Base-by-base conservation (phyloP, 2,888 invertebrate species). In the Drosophila ezoana region DNA sequence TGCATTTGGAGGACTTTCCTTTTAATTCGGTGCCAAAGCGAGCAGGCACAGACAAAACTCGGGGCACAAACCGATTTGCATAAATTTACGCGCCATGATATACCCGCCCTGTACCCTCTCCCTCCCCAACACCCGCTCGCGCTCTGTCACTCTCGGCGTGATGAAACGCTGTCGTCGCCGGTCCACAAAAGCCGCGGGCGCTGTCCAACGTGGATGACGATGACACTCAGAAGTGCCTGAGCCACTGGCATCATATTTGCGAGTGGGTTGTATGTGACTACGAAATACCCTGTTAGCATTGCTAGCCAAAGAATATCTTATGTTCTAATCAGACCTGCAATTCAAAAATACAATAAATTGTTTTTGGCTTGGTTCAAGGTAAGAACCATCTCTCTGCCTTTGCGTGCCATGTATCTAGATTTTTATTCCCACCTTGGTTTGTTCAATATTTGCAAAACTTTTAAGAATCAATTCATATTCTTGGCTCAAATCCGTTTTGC, bases 51-150 rank as follows among this genome's bases (percentile, higher is more conserved):
- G 35, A 47, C 32, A 47, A 48, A 23, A 49, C 47, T 51, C 63
- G 52, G 52, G 47, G 43, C 51, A 51, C 66, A 74, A 81, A 79
- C 51, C 87, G 85, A 86, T 86, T 86, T 87, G 85, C 85, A 86
- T 86, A 86, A 87, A 86, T 86, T 86, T 85, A 62, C 72, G 82
- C 64, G 73, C 75, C 71, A 79, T 74, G 79, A 85, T 85, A 87
- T 75, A 69, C 49, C 23, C 33, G n/a, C 23, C 8, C 28, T 1
- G 23, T 23, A 23, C 20, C 32, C 20, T 2, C 41, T n/a, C n/a
- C n/a, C 1, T 9, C 14, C 9, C 14, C 11, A 0, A 4, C 1
- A 3, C 13, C 38, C 43, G 28, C 28, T 41, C 10, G 13, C 45
- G 41, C 40, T 43, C 37, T 56, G 37, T 51, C 41, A 59, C 41